A percentile compares a stretch with the other conserved stretches of the same genome.
phyloP scores from a whole-genome alignment of 2,797 vertebrate species.

The Amazona finschi region DNA sequence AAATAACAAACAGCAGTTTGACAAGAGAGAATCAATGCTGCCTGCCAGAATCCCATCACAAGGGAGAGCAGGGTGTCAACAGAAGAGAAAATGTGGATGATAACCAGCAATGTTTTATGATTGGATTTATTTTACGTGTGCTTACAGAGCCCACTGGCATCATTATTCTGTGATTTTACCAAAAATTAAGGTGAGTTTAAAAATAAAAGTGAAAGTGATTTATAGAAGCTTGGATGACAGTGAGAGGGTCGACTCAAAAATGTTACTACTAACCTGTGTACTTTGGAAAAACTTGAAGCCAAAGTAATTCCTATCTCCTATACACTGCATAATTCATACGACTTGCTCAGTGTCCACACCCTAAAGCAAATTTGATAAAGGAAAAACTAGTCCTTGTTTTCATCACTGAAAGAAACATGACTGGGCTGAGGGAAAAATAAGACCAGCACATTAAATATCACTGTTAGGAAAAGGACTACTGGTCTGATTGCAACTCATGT shows the following conservation, averaged over 20 bases:
- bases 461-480: conserved; percentile 9
- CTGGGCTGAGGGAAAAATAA: neutral
- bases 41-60: neutral
- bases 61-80: neutral
- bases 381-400: neutral
- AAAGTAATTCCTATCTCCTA: neutral
- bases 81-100: neutral
- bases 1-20: neutral
- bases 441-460: neutral
- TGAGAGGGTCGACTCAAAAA: neutral
- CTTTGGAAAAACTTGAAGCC: neutral
- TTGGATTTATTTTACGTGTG: neutral
- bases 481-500: neutral
- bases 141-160: neutral
- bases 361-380: neutral
- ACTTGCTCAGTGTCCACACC: neutral
- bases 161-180: neutral
- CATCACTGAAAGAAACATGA: neutral
- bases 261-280: neutral
- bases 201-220: neutral
- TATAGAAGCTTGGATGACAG: neutral
- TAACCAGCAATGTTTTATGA: neutral
- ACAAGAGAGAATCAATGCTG: neutral
- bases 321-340: neutral
- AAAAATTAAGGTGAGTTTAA: neutral